phyloP scores from a whole-genome alignment of 2,888 invertebrate genomes.

The Catocala sponsa region DNA sequence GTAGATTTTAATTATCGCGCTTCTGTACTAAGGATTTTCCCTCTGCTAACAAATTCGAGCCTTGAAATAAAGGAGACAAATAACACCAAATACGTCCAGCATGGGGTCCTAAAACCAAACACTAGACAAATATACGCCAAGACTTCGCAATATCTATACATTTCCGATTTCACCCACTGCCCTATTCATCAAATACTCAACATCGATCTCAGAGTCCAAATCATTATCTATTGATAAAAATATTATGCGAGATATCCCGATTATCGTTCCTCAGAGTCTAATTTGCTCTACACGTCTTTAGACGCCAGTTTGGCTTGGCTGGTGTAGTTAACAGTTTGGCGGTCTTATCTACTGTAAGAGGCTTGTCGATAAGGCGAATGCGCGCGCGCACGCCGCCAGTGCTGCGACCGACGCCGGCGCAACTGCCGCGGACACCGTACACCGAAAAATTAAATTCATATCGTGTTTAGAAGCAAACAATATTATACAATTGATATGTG shows the following conservation, averaged over 20 bases:
- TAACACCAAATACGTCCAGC: no score
- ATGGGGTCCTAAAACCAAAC: no score
- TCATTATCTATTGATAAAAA: background rate
- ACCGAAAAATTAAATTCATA: constrained; percentile 49
- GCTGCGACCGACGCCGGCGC: constrained; percentile 73
- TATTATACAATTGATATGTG: constrained; percentile 73
- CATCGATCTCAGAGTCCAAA: no score
- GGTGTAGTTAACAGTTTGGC: constrained; percentile 57
- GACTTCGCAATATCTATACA: no score
- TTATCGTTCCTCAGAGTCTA: no score
- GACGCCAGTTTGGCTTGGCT: constrained; percentile 29
- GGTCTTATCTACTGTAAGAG: constrained; percentile 77
- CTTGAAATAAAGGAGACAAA: no score
- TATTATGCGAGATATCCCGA: background rate
- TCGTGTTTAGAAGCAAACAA: constrained; percentile 65
- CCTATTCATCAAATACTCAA: no score
- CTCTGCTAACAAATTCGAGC: no score
- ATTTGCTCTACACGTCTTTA: constrained; percentile 1
- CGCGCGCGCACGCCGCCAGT: constrained; percentile 72
- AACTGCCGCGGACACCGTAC: constrained; percentile 47
- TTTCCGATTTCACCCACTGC: no score
- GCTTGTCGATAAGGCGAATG: constrained; percentile 74
- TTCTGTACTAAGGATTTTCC: no score
- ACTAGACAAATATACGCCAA: no score
- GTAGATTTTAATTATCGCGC: no score